A percentile compares a stretch with the other conserved stretches of the same genome.
Evolutionary conservation across 1,140 invertebrate genomes (phyloP).

Genomic region (Zaprionus africanus): DNA sequence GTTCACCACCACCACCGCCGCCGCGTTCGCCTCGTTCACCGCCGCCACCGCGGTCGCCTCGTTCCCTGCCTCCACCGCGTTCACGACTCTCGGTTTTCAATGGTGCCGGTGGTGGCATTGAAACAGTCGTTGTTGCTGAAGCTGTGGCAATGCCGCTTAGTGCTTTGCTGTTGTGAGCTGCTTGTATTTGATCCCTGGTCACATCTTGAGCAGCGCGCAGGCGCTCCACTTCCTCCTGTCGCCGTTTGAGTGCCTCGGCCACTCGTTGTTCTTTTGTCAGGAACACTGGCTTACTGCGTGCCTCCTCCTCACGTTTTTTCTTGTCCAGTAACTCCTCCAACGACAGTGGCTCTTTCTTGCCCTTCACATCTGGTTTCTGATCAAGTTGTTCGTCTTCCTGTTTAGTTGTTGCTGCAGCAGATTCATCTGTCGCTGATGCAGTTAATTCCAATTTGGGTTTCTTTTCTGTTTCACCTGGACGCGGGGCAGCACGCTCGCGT

Average conservation of each 20-base stretch:
- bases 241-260: constrained; percentile 93
- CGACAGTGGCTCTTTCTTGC: constrained; percentile 94
- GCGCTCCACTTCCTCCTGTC: constrained; percentile 94
- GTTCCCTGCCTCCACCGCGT: constrained; percentile 72
- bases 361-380: constrained; percentile 28
- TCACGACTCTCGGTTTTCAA: constrained; percentile 58
- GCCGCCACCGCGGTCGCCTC: constrained; percentile 55
- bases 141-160: constrained; percentile 60
- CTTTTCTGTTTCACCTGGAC: constrained; percentile 51
- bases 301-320: constrained; percentile 98
- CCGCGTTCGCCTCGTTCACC: constrained; percentile 59
- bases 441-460: constrained; percentile 51
- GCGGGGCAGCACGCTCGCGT: constrained; percentile 50
- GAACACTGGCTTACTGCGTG: constrained; percentile 97
- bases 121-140: constrained; percentile 47
- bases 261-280: constrained; percentile 97
- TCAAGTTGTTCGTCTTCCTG: constrained; percentile 76
- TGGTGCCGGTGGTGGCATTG: constrained; percentile 49
- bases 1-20: constrained; percentile 70
- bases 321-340: constrained; percentile 98
- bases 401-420: neutral
- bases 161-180: constrained; percentile 23
- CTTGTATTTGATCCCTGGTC: constrained; percentile 62
- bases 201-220: constrained; percentile 84
- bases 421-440: constrained; percentile 1